phyloP scores from a whole-genome alignment of 2,888 invertebrate genomes.

The Latrodectus elegans region DNA sequence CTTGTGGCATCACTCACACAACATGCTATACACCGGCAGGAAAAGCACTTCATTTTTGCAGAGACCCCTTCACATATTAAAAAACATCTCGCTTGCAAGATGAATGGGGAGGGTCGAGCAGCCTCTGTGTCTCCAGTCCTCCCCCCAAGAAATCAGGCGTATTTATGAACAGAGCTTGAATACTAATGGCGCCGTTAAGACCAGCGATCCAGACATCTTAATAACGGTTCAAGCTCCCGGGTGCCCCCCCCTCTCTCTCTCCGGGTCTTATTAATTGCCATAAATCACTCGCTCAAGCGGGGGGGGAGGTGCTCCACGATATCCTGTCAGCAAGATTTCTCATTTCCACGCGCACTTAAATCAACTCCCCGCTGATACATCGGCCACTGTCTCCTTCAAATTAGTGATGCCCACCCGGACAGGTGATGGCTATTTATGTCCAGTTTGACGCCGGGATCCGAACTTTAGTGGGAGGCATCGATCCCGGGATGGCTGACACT shows the following conservation, averaged over 20 bases:
- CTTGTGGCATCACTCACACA: not conserved
- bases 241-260: constrained; percentile 22
- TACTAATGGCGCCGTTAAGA: constrained; percentile 60
- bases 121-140: not conserved
- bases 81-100: no score
- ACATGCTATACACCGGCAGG: not conserved
- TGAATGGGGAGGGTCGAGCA: no score
- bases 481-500: no score
- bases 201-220: constrained; percentile 53
- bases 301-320: constrained; percentile 1
- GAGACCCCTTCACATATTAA: no score
- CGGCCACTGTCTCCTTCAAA: constrained; percentile 8
- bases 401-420: constrained; percentile 5
- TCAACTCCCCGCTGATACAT: constrained; percentile 10
- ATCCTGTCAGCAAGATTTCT: constrained; percentile 17
- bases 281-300: constrained; percentile 33
- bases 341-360: constrained; percentile 33
- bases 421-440: constrained; percentile 3
- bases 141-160: constrained; percentile 1
- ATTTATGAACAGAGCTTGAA: constrained; percentile 40
- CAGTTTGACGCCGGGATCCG: not conserved
- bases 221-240: constrained; percentile 34
- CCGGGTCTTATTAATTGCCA: constrained; percentile 58
- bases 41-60: not conserved
- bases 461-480: not conserved